Base-by-base conservation (phyloP, 2,888 invertebrate species). In the Teleogryllus oceanicus region DNA sequence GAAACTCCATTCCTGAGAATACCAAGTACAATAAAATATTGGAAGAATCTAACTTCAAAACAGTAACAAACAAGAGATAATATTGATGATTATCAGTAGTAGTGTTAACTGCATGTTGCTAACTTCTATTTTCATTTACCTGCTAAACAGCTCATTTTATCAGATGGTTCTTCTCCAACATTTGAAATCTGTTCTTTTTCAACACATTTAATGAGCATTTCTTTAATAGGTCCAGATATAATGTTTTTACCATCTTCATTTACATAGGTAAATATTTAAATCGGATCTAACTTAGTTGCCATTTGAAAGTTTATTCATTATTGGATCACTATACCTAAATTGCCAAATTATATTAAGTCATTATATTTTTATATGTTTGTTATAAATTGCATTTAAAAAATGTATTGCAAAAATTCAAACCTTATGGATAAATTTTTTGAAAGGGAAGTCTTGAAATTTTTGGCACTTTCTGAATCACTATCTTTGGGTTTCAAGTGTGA, bases 241-340 rank as follows among this genome's bases (percentile, higher is more conserved):
- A 85, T 83, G 24, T 84, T 85, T 81, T 87, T 87, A 76, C 88
- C 87, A 81, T 88, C 88, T 24, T 88, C 88, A 3, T 86, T 85
- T 2, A 86, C 86, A 82, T 88, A 88, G 88, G 87, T n/a, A 88
- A 84, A 80, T 87, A 86, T 83, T 89, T 89, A 83, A 89, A 89
- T 21, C 80, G 78, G 89, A 85, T 89, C 89, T 20, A 89, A 83
- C 20, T 87, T 87, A 10, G 89, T 88, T 5, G 89, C 87, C 75
- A 88, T 87, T 84, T 88, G 87, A 75, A 89, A 88, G 83, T 21
- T 87, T 83, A 50, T 86, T 87, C 3, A 88, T 87, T 79, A 85
- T 85, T 11, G 84, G 82, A 80, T 87, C 86, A 0, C 85, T 84
- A 77, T 88, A 89, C 81, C 87, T 86, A 79, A 85, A 11, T 11